Percentiles rank a stretch among this genome's conserved stretches.
phyloP scores from a whole-genome alignment of 2,888 invertebrate genomes.

The Papilio elwesi region DNA sequence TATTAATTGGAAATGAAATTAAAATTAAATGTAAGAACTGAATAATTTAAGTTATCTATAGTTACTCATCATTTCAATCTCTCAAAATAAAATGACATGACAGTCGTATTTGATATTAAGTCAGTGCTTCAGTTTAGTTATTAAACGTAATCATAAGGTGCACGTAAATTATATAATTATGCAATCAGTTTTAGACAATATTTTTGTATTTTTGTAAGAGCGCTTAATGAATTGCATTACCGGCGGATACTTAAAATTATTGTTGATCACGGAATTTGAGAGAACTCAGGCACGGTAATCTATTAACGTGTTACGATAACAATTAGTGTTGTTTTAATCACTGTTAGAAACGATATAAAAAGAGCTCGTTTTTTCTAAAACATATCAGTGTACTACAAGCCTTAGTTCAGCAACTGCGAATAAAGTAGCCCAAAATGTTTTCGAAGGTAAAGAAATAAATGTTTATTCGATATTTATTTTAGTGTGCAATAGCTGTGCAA shows the following conservation, averaged over 20 bases:
- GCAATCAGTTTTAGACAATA: conserved; percentile 3
- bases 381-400: conserved; percentile 49
- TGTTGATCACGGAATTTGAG: conserved; percentile 31
- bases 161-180: neutral
- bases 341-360: conserved; percentile 54
- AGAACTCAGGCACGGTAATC: conserved; percentile 18
- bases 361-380: conserved; percentile 45
- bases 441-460: conserved; percentile 20
- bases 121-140: neutral
- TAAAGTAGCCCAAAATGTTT: conserved; percentile 20
- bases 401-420: neutral
- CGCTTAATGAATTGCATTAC: conserved; percentile 21
- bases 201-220: conserved; percentile 16
- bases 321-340: conserved; percentile 25
- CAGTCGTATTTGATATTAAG: no score
- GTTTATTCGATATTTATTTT: neutral
- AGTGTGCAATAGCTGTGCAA: neutral
- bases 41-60: no score
- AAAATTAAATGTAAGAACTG: no score
- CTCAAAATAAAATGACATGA: no score
- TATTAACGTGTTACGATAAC: conserved; percentile 26
- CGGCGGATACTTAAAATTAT: conserved; percentile 39
- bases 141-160: neutral
- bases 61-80: no score
- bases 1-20: no score